phyloP scores from a whole-genome alignment of 2,797 vertebrate genomes.

The Sitta carolinensis region DNA sequence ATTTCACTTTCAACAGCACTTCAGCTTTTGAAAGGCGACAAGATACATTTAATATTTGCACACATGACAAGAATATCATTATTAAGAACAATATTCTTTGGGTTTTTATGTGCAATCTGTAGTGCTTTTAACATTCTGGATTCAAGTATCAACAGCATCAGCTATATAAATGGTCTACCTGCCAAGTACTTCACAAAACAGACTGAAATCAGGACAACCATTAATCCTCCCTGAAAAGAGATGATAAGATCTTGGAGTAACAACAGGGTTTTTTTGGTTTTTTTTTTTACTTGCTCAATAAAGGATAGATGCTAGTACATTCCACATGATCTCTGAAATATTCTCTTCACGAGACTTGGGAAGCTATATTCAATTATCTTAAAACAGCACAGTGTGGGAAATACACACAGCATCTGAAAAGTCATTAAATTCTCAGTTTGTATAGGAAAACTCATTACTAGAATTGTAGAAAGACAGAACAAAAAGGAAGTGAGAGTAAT shows the following conservation, averaged over 20 bases:
- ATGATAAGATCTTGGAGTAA: background rate
- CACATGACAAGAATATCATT: slow-evolving; percentile 80
- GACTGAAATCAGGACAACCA: background rate
- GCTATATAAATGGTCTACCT: background rate
- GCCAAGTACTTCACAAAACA: background rate
- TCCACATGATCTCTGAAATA: background rate
- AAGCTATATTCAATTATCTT: background rate
- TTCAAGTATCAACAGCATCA: background rate
- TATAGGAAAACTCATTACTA: background rate
- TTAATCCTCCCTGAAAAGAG: background rate
- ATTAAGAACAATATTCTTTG: slow-evolving; percentile 74
- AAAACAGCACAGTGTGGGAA: background rate
- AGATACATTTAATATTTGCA: slow-evolving; percentile 79
- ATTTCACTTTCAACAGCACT: slow-evolving; percentile 84
- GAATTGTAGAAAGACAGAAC: background rate
- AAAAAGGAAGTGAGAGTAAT: background rate
- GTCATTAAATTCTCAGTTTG: background rate
- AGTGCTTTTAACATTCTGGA: accelerated
- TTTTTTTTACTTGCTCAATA: background rate
- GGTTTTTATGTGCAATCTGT: slow-evolving; percentile 81
- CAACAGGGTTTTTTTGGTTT: accelerated
- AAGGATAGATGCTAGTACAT: background rate
- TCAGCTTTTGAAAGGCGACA: slow-evolving; percentile 84
- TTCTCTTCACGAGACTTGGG: background rate
- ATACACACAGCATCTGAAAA: background rate